Conservation (phyloP, 2,113 vertebrate species). For the Pterocles burchelli region DNA sequence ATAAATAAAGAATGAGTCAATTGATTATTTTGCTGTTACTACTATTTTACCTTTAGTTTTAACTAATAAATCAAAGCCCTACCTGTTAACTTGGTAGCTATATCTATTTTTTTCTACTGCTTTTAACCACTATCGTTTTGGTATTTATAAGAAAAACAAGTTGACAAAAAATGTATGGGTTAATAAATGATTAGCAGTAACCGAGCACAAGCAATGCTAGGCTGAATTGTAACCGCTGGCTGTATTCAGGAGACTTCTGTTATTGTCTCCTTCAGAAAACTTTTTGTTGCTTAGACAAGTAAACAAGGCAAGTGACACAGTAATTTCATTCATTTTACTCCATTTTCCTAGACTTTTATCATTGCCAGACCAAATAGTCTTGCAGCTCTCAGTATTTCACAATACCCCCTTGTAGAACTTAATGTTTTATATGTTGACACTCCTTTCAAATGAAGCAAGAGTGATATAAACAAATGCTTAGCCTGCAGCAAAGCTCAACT, state of each 20-base stretch:
- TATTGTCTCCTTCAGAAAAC: background rate
- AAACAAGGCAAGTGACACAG: background rate
- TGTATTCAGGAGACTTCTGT: background rate
- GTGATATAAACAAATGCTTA: constrained; percentile 1
- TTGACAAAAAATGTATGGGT: background rate
- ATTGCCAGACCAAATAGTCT: background rate
- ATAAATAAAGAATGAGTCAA: fast-evolving
- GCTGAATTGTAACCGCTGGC: background rate
- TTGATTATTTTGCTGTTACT: background rate
- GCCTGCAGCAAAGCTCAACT: background rate
- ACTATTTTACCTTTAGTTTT: background rate
- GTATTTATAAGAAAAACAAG: background rate
- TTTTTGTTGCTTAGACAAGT: background rate
- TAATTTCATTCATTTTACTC: background rate
- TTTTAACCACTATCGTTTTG: background rate
- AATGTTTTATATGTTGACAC: background rate
- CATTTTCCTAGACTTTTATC: background rate
- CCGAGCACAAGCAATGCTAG: background rate
- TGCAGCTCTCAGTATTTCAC: background rate
- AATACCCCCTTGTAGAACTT: background rate
- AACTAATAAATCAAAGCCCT: background rate
- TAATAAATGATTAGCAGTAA: background rate
- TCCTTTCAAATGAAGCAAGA: background rate
- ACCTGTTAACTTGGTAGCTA: background rate
- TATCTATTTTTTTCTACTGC: background rate